A percentile compares a stretch with the other conserved stretches of the same genome.
Conservation (phyloP, 2,888 invertebrate genomes). For the Latheticus oryzae region DNA sequence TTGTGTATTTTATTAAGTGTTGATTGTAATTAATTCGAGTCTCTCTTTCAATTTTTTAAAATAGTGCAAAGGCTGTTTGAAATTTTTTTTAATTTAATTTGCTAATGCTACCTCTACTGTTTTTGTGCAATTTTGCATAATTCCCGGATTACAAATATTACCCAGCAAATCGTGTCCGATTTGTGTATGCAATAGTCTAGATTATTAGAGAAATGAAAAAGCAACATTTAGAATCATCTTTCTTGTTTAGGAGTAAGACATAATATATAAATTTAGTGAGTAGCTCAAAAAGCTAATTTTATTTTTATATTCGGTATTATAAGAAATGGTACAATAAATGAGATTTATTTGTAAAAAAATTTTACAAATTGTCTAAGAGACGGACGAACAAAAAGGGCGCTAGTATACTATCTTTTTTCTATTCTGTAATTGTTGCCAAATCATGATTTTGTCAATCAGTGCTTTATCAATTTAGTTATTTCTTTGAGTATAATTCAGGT, state of each 20-base stretch:
- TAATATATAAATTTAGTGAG: constrained; percentile 48
- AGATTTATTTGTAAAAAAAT: too few species aligned
- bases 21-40: constrained; percentile 36
- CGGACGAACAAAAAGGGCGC: constrained; percentile 19
- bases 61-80: constrained; percentile 31
- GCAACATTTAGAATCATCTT: constrained; percentile 31
- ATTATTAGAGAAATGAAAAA: constrained; percentile 24
- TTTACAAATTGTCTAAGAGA: constrained; percentile 27
- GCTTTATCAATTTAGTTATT: constrained; percentile 4
- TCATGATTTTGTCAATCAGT: constrained; percentile 2
- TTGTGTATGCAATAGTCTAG: constrained; percentile 36
- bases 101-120: constrained; percentile 40
- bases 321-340: constrained; percentile 44
- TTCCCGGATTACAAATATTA: constrained; percentile 7
- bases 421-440: constrained; percentile 29
- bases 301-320: constrained; percentile 54
- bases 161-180: constrained; percentile 14
- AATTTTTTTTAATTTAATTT: constrained; percentile 22
- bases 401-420: constrained; percentile 14
- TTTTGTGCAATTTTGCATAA: constrained; percentile 32
- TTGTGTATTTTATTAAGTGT: constrained; percentile 48
- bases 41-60: too few species aligned
- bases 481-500: constrained; percentile 39
- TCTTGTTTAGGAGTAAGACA: constrained; percentile 39
- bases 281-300: constrained; percentile 56